A percentile compares a stretch with the other conserved stretches of the same genome.
Evolutionary conservation across 2,113 vertebrate genomes (phyloP).

Genomic region (Laticauda laticaudata): DNA sequence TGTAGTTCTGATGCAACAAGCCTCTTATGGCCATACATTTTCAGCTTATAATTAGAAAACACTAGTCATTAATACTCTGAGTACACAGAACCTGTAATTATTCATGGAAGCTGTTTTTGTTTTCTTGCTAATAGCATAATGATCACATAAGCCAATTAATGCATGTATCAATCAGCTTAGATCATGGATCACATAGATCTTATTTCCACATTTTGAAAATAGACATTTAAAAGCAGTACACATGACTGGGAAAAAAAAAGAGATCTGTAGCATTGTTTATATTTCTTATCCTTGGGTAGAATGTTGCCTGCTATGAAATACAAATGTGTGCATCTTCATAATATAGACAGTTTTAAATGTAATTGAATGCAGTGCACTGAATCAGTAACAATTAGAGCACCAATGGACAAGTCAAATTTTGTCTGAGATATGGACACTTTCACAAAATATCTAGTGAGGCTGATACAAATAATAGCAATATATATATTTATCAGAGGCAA

Average conservation of each 20-base stretch:
- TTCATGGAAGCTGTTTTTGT: background rate
- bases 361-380: background rate
- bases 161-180: background rate
- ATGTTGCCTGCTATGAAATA: background rate
- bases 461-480: background rate
- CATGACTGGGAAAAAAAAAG: background rate
- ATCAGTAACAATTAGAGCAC: background rate
- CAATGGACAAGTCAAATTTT: background rate
- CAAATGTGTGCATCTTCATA: background rate
- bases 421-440: background rate
- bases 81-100: background rate
- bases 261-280: background rate
- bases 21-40: background rate
- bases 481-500: background rate
- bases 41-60: background rate
- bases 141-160: background rate
- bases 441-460: background rate
- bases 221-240: background rate
- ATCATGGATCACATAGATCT: background rate
- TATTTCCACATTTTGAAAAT: background rate
- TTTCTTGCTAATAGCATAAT: background rate
- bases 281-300: background rate
- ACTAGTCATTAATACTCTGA: background rate
- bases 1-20: background rate
- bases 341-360: background rate